phyloP scores from a whole-genome alignment of 2,888 invertebrate species.

The Pristionchus japonicus region DNA sequence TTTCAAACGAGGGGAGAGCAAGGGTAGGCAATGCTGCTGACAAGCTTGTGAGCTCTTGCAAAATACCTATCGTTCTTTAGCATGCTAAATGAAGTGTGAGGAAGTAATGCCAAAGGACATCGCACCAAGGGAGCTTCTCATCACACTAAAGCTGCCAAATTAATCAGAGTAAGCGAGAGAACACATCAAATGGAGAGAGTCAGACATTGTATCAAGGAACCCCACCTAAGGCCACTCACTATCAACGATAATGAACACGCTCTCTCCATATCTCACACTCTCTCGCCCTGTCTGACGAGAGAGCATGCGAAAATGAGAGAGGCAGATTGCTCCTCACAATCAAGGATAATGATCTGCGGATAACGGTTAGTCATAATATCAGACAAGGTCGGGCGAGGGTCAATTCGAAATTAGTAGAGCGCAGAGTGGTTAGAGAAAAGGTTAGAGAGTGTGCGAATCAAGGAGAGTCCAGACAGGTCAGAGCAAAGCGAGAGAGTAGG shows the following conservation, averaged over 20 bases:
- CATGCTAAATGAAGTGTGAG: too few relatives aligned
- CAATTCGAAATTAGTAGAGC: neutral
- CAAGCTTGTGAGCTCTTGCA: too few relatives aligned
- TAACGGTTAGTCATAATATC: slow-evolving; percentile 20
- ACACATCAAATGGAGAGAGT: neutral
- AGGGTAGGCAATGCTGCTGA: too few relatives aligned
- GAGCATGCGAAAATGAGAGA: too few relatives aligned
- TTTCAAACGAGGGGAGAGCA: too few relatives aligned
- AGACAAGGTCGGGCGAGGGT: slow-evolving; percentile 17
- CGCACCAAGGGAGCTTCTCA: neutral
- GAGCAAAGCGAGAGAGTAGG: neutral
- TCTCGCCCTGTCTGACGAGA: too few relatives aligned
- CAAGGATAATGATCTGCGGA: neutral
- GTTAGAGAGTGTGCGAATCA: neutral
- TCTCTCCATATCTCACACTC: too few relatives aligned
- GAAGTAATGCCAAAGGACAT: neutral
- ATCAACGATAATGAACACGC: slow-evolving; percentile 16
- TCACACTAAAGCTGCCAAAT: too few relatives aligned
- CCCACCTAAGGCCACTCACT: neutral
- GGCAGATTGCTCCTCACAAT: neutral
- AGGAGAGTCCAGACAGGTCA: neutral
- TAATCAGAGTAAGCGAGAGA: neutral
- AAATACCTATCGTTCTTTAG: too few relatives aligned
- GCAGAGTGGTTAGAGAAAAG: neutral
- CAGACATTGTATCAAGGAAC: neutral